Evolutionary conservation across 2,113 vertebrate genomes (phyloP), one percentile per base, ranked within the genome.

Genomic region (Platycercus adscitus): DNA sequence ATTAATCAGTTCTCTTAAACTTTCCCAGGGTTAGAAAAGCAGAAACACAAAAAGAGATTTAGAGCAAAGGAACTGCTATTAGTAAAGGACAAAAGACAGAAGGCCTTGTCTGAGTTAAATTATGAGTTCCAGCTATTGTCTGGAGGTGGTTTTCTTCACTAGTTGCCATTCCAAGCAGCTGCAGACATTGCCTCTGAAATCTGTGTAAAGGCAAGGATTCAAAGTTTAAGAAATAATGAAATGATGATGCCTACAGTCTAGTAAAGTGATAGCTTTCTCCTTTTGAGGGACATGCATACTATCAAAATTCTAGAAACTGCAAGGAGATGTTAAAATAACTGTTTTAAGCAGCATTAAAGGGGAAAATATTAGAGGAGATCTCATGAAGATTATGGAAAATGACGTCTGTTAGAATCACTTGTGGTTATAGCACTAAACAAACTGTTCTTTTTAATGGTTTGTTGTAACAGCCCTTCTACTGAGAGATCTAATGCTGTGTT

Each of bases 161-260:
- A 28, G n/a, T 84, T 91, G 73, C 43, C 14, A 29, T 75, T 89
- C 41, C 43, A 76, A 53, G 28, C 41, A 61, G 53, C 29, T 85
- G 64, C 64, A 78, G 53, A 46, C 64, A 15, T 91, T 41, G 33
- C 55, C 44, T 96, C 76, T 73, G 71, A 79, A 94, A 80, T 92
- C 64, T 73, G 33, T 46, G 52, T 91, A 72, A 91, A 90, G 52
- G 25, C 33, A 88, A 88, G 29, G 44, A 75, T 94, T 86, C 75
- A 79, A 69, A 85, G 88, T 70, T 93, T 72, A 94, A 31, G 75
- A 76, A 90, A 89, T 82, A 88, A 91, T 86, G 68, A 78, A 89
- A 91, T 79, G 79, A 29, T 76, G 58, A 47, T 89, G 65, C 35
- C 56, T 79, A 23, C 23, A 75, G 50, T 78, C 35, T 63, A 65